A percentile compares a stretch with the other conserved stretches of the same genome.
Evolutionary conservation across 2,797 vertebrate genomes (phyloP).

Genomic region (Psittacula echo): DNA sequence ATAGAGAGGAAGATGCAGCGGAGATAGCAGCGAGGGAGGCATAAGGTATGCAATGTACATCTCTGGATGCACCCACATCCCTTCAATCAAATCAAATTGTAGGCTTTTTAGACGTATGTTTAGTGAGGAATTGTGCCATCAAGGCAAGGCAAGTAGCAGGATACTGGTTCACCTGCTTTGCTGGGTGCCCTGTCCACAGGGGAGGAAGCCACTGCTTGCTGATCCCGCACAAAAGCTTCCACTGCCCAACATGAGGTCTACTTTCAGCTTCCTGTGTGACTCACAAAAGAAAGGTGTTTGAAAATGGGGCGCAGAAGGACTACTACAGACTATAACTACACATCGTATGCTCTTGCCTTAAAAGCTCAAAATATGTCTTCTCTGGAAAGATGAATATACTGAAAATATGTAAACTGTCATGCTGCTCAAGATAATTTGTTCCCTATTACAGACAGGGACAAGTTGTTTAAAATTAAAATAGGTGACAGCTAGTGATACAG

Average conservation of each 20-base stretch:
- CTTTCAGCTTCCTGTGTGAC: not conserved
- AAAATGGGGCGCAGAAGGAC: not conserved
- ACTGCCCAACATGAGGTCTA: not conserved
- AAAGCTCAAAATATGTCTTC: not conserved
- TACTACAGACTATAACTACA: not conserved
- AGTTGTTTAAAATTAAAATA: conserved; percentile 2
- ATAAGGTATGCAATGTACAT: fast-evolving
- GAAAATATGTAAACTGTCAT: not conserved
- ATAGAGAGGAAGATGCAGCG: not conserved
- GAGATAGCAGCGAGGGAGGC: not conserved
- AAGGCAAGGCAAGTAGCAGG: not conserved
- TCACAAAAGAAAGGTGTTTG: not conserved
- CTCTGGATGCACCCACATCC: not conserved
- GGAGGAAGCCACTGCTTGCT: not conserved
- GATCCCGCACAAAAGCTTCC: not conserved
- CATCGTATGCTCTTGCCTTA: not conserved
- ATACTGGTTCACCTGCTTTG: not conserved
- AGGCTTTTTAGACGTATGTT: not conserved
- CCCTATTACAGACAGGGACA: not conserved
- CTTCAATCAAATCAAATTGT: fast-evolving
- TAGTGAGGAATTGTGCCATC: not conserved
- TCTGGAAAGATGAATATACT: conserved; percentile 1
- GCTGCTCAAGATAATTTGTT: conserved; percentile 3
- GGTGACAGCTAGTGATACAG: not conserved
- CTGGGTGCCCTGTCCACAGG: not conserved